Base-by-base conservation (phyloP, 2,888 invertebrate genomes). In the Homarus gammarus region DNA sequence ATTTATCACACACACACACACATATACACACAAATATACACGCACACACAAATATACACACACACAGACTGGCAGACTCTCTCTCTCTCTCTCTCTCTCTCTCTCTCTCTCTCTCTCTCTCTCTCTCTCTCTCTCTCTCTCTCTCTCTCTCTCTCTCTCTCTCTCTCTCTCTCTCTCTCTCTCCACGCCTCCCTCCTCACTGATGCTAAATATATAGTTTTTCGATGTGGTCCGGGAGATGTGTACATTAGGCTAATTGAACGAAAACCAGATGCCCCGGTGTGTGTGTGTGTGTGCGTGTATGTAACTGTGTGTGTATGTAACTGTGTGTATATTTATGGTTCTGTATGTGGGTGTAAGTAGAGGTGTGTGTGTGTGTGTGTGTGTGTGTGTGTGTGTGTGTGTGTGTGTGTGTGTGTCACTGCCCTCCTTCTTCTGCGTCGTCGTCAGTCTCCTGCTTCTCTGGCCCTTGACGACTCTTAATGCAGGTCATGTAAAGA, bases 241-340 rank as follows among this genome's bases (percentile, higher is more conserved):
- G 84, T 75, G 75, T 84, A 84, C 84, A 84, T 84, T 84, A 84
- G 61, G 75, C 84, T 84, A 84, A 84, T 84, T 84, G 84, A 75
- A 75, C 75, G 84, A 84, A 75, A 38, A 56, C 84, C 84, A 84
- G 84, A 84, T 75, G 84, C 75, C 84, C 72, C 44, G 38, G 36
- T 75, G 61, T 51, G 75, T 84, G 84, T 49, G 40, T 51, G 36
- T 84, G 64, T 84, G 84, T 84, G 44, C 38, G 84, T 72, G 51
- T 84, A 51, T 84, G 70, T 68, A 68, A 31, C 68, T 64, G 64
- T 51, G 56, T 75, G 84, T 72, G 83, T 72, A 49, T 83, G 83
- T 83, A 49, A 33, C 33, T 70, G 72, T 70, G 83, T 83, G 72
- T 83, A 49, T 83, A 72, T 44, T 27, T 83, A 33, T 72, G 72